Evolutionary conservation across 2,113 vertebrate species (phyloP), one percentile per base, ranked within the genome.

Genomic region (Columba janthina): DNA sequence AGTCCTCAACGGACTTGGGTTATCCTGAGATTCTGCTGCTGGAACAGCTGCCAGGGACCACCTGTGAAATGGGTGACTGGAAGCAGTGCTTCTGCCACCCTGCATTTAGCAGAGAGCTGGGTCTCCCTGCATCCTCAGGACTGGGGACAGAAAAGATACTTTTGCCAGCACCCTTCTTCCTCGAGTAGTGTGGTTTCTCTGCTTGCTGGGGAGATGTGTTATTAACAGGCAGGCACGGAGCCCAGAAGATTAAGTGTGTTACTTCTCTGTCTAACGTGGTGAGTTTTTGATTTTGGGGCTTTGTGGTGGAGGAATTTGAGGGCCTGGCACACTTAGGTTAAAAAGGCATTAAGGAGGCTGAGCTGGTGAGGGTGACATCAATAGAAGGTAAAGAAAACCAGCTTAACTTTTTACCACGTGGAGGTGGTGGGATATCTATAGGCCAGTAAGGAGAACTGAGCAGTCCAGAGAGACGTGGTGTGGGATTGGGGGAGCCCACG

Each of bases 21-120:
- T 83, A 34, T 77, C 28, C 60, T 74, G 67, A 51, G 65, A 15
- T n/a, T 62, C 50, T 4, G 6, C 13, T 61, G 48, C 78, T 42
- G 26, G 50, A 89, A 44, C 12, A 34, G 50, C 46, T 83, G n/a
- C 32, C 18, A 31, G 11, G 25, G n/a, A 36, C 25, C 5, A 6
- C 0, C 0, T 54, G 42, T 20, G 53, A 53, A 38, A 40, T 19
- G 31, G 16, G 26, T 76, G 42, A 70, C 54, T 67, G n/a, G 31
- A 76, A 85, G 48, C 22, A 77, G 36, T 2, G 0, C 54, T 92
- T 79, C 46, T 87, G 12, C 50, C 6, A 10, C 31, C 66, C 50
- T 84, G 72, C 18, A 15, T 77, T 92, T 66, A 73, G 31, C 26
- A 73, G 42, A 48, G 40, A 66, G 54, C 24, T 73, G 36, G 15